These are phyloP conservation scores for Calliphora vomitoria DNA, from an alignment of 2,888 invertebrate species.

Conservation along the genomic window DNA sequence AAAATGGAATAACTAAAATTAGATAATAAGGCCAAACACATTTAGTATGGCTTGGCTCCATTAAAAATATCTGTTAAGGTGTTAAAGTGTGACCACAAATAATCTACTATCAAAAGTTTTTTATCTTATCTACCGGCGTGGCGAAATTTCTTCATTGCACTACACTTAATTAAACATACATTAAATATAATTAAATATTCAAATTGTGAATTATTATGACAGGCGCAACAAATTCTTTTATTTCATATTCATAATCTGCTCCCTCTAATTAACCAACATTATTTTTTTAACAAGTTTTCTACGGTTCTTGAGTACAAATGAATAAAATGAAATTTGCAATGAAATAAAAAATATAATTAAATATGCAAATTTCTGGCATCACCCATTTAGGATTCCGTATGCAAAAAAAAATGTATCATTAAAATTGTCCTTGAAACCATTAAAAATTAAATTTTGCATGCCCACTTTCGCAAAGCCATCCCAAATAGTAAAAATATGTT, in stretches of 20 bases:
- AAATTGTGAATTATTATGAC: slow-evolving; percentile 28
- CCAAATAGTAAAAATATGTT: slow-evolving; percentile 14
- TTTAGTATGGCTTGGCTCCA: no score
- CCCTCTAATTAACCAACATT: not conserved
- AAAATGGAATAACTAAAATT: no score
- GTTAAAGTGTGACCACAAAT: no score
- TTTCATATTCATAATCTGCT: not conserved
- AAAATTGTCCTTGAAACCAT: slow-evolving; percentile 62
- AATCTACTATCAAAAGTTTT: no score
- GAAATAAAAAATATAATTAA: slow-evolving; percentile 28
- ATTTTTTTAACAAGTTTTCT: slow-evolving; percentile 15
- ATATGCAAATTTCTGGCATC: slow-evolving; percentile 48
- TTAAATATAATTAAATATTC: slow-evolving; percentile 25
- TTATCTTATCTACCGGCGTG: no score
- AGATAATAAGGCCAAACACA: no score
- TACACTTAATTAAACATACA: slow-evolving; percentile 1
- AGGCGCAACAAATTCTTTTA: not conserved
- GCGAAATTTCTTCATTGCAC: no score
- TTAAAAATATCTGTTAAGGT: no score
- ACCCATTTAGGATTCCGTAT: slow-evolving; percentile 8
- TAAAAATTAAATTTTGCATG: slow-evolving; percentile 63
- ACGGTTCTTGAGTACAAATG: not conserved
- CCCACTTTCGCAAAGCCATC: slow-evolving; percentile 48
- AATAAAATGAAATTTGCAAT: not conserved
- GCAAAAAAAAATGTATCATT: slow-evolving; percentile 1